Evolutionary conservation across 2,113 vertebrate genomes (phyloP).

Genomic region (Oceanites oceanicus): DNA sequence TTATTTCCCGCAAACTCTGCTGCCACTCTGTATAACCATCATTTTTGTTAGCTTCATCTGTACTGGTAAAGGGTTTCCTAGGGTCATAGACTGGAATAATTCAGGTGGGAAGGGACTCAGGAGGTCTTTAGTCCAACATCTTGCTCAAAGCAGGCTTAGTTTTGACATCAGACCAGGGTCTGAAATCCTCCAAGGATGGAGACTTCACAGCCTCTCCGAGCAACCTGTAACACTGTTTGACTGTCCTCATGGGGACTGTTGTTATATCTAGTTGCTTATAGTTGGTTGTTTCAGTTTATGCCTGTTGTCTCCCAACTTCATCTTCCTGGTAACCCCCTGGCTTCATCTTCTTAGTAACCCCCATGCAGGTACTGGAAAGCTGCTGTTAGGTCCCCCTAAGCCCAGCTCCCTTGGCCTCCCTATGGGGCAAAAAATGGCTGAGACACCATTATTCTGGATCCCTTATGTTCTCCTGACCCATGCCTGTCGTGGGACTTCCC

Average conservation of each 20-base stretch:
- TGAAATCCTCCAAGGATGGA: background rate
- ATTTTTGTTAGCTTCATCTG: background rate
- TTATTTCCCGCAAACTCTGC: background rate
- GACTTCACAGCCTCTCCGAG: background rate
- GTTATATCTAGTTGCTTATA: background rate
- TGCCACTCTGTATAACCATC: background rate
- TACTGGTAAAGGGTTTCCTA: background rate
- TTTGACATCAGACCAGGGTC: background rate
- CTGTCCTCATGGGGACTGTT: background rate
- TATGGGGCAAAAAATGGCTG: background rate
- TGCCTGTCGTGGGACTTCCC: background rate
- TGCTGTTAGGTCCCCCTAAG: background rate
- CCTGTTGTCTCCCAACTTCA: background rate
- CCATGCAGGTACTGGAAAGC: background rate
- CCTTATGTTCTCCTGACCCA: background rate
- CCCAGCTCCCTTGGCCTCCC: background rate
- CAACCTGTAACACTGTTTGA: rapidly evolving
- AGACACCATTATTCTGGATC: background rate
- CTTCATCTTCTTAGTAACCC: background rate
- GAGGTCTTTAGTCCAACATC: background rate
- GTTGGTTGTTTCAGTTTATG: background rate
- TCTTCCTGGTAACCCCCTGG: background rate
- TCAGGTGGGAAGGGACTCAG: background rate
- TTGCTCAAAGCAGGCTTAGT: background rate
- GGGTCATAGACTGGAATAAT: background rate